Conservation (phyloP, 1,140 invertebrate genomes). For the Drosophila azteca region DNA sequence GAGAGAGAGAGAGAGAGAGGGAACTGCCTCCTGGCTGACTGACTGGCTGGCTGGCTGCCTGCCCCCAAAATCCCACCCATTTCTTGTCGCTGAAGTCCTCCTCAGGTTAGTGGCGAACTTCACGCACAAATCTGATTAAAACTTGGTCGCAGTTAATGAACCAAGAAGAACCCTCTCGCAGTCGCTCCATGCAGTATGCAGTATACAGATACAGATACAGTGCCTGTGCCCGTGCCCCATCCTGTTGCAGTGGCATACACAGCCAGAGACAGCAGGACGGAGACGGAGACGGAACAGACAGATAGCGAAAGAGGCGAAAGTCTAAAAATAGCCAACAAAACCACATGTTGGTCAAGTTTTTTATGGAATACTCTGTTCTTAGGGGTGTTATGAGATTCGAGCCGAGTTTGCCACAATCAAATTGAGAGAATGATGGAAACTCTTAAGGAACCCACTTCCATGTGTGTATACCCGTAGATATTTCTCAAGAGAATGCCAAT, state of each 20-base stretch:
- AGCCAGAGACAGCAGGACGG: constrained; percentile 1
- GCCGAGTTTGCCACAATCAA: neutral
- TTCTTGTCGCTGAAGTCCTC: constrained; percentile 47
- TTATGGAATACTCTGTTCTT: constrained; percentile 4
- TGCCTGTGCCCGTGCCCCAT: neutral
- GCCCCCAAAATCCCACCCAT: constrained; percentile 49
- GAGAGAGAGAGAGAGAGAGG: too few relatives aligned
- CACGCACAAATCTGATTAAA: constrained; percentile 77
- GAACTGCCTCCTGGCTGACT: neutral
- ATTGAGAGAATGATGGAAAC: too few relatives aligned
- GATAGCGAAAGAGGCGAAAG: constrained; percentile 24
- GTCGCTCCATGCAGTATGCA: too few relatives aligned
- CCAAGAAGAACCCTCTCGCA: constrained; percentile 12
- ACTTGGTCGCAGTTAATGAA: constrained; percentile 67
- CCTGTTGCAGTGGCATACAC: constrained; percentile 29
- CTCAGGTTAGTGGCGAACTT: constrained; percentile 51
- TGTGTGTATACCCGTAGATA: too few relatives aligned
- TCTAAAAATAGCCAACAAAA: constrained; percentile 69
- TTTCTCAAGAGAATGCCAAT: too few relatives aligned
- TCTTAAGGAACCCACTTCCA: too few relatives aligned
- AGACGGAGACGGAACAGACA: constrained; percentile 23
- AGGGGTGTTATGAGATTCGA: neutral
- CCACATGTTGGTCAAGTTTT: constrained; percentile 76
- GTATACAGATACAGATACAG: too few relatives aligned
- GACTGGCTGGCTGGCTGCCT: neutral